These are phyloP conservation scores for Adelognathus sp. DNA, from an alignment of 2,888 invertebrate species.

Conservation along the genomic window DNA sequence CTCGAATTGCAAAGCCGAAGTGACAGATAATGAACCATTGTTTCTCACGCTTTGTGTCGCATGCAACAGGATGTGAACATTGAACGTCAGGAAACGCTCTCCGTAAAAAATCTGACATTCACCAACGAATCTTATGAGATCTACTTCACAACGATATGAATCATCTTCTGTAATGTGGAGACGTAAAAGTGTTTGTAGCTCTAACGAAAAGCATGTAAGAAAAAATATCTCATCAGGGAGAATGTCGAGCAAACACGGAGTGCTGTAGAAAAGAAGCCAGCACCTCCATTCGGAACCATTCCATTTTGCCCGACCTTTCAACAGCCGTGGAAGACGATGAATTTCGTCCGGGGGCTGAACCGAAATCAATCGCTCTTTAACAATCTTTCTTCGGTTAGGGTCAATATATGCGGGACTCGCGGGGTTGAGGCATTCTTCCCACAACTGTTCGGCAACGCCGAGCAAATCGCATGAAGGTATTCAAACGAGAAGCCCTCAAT, in stretches of 20 bases:
- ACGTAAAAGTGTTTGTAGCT: conserved; percentile 31
- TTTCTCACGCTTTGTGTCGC: conserved; percentile 42
- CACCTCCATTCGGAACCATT: conserved; percentile 21
- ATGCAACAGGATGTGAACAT: conserved; percentile 54
- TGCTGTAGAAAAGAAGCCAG: conserved; percentile 4
- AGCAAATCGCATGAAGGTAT: conserved; percentile 21
- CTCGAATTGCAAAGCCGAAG: conserved; percentile 59
- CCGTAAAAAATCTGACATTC: conserved; percentile 54
- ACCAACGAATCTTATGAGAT: conserved; percentile 47
- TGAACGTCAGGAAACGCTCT: conserved; percentile 54
- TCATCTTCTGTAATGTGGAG: conserved; percentile 48
- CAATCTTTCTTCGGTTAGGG: neutral
- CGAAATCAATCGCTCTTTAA: neutral
- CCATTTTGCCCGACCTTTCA: neutral
- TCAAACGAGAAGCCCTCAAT: neutral
- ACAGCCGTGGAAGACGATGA: neutral
- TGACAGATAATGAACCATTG: conserved; percentile 55
- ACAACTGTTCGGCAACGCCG: neutral
- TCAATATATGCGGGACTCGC: neutral
- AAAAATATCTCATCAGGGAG: neutral
- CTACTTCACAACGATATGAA: conserved; percentile 49
- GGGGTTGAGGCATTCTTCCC: neutral
- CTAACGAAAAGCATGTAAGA: conserved; percentile 30
- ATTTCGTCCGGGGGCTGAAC: neutral
- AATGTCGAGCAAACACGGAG: neutral